Evolutionary conservation across 1,140 invertebrate genomes (phyloP), one percentile per base, ranked within the genome.

Genomic region (Solenopsis invicta): DNA sequence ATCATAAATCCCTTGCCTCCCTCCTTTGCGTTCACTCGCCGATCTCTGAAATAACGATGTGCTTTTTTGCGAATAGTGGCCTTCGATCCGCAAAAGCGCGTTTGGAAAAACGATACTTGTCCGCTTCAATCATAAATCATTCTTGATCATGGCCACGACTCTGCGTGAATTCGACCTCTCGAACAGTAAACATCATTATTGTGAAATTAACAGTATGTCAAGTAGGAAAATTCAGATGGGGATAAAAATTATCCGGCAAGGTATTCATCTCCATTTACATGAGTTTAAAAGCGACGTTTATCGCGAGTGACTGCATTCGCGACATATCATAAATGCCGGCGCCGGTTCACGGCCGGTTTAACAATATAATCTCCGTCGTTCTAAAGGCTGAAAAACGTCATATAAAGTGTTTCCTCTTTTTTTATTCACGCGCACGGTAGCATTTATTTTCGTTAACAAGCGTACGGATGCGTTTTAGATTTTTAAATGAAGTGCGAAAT

Each of bases 221-320:
- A 34, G 62, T 12, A 37, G 29, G 62, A 41, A 41, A 41, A 69
- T 69, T 37, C 34, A 16, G 10, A 9, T 45, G 18, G 34, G 48
- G 45, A 69, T 61, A 41, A 80, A 69, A 80, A 24, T 54, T n/a
- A 59, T 18, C 34, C 52, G 21, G 9, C 66, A 18, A 66, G 62
- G n/a, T 45, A 24, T 48, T 56, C 21, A n/a, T 34, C 18, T 67
- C 16, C 34, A 10, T 72, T n/a, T 56, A 41, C 21, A 48, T 37
- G 45, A 45, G 13, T 85, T 85, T 52, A 66, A 77, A 45, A 76
- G 48, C 61, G 82, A 74, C 54, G 69, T 84, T 84, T 74, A 84
- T 59, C 50, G 62, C 66, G 48, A 37, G 37, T 61, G 56, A 77
- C 45, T 75, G 72, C 54, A 62, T n/a, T 18, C 41, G 45, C n/a